Evolutionary conservation across 2,888 invertebrate genomes (phyloP).

Genomic region (Euzetes globulus): DNA sequence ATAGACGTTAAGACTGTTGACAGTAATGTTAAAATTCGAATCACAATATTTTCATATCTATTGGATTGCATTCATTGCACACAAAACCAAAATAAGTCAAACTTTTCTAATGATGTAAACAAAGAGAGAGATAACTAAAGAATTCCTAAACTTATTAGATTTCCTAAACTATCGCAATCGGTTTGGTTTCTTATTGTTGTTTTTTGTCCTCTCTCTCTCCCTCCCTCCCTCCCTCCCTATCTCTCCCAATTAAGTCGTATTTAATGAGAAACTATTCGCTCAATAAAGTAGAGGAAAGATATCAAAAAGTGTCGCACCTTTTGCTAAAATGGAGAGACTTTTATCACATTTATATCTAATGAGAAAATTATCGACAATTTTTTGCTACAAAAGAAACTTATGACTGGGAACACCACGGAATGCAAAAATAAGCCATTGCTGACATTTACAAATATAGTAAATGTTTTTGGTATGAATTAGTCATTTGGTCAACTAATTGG

Average conservation of each 20-base stretch:
- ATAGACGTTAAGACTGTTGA: neutral
- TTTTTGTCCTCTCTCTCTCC: neutral
- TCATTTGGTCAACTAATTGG: too few species aligned
- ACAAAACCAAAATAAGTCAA: neutral
- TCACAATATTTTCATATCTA: neutral
- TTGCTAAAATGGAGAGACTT: too few species aligned
- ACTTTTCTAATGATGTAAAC: conserved; percentile 2
- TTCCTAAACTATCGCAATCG: neutral
- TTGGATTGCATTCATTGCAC: neutral
- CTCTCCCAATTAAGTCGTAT: conserved; percentile 1
- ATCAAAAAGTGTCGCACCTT: too few species aligned
- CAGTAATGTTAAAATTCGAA: neutral
- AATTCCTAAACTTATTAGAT: conserved; percentile 7
- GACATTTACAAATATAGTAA: too few species aligned
- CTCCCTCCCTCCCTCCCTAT: neutral
- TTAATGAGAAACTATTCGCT: neutral
- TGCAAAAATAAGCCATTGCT: too few species aligned
- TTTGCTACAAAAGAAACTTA: too few species aligned
- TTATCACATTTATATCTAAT: too few species aligned
- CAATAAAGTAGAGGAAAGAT: too few species aligned
- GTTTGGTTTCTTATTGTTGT: neutral
- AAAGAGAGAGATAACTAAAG: neutral
- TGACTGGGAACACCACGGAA: too few species aligned
- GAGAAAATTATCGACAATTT: too few species aligned
- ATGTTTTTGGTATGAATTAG: too few species aligned